These are phyloP conservation scores for Recurvirostra avosetta DNA, from an alignment of 2,113 vertebrate species.

Conservation along the genomic window DNA sequence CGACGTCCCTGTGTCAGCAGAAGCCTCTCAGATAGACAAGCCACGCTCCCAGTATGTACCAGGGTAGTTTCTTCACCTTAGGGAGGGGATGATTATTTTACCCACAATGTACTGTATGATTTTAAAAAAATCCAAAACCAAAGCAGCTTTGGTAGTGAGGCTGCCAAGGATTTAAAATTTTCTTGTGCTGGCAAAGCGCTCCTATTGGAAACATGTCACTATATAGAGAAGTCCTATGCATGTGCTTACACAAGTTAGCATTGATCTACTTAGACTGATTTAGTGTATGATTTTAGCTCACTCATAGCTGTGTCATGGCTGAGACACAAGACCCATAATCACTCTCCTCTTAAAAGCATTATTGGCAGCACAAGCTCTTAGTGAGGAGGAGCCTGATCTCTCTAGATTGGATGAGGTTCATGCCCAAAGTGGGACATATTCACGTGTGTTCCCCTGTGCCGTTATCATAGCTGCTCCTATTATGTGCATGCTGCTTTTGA, in stretches of 20 bases:
- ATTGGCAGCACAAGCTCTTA: not conserved
- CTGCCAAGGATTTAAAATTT: not conserved
- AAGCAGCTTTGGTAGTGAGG: not conserved
- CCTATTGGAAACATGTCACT: not conserved
- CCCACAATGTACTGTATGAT: not conserved
- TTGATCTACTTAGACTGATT: not conserved
- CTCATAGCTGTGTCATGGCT: not conserved
- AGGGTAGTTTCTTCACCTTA: not conserved
- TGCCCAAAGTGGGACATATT: not conserved
- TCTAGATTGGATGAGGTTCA: not conserved
- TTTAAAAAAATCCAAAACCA: not conserved
- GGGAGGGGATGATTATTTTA: not conserved
- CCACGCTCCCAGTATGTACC: rapidly evolving
- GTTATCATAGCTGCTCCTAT: not conserved
- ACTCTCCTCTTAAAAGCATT: not conserved
- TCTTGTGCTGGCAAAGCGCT: not conserved
- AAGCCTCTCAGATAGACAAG: not conserved
- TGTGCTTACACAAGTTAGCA: not conserved
- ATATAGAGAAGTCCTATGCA: not conserved
- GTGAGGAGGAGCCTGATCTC: not conserved
- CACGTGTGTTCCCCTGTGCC: rapidly evolving
- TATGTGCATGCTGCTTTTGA: not conserved
- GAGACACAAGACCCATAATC: not conserved
- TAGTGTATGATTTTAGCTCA: not conserved
- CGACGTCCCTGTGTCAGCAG: not conserved